Percentiles rank a stretch among this genome's conserved stretches.
Evolutionary conservation across 2,888 invertebrate genomes (phyloP).

Genomic region (Steinernema hermaphroditum): DNA sequence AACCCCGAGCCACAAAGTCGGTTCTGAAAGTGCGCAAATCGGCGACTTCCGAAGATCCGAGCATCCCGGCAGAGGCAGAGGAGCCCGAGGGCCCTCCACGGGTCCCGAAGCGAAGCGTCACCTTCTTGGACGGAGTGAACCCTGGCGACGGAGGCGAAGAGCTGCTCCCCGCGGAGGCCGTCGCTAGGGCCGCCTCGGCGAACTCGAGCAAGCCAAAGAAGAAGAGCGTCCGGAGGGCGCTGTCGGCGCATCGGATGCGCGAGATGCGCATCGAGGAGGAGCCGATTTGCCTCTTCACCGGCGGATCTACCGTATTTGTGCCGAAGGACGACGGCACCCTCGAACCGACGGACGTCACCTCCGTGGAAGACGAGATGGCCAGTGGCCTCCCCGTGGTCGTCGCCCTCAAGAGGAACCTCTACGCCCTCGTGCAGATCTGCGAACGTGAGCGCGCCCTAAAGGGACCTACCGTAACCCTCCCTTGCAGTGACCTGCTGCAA

Average conservation of each 20-base stretch:
- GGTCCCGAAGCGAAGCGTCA: slow-evolving; percentile 39
- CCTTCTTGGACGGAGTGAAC: slow-evolving; percentile 54
- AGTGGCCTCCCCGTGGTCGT: slow-evolving; percentile 34
- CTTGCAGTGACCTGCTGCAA: slow-evolving; percentile 29
- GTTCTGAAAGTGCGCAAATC: slow-evolving; percentile 2
- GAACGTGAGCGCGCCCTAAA: slow-evolving; percentile 28
- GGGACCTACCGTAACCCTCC: background rate
- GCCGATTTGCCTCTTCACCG: slow-evolving; percentile 25
- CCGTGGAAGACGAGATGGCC: slow-evolving; percentile 31
- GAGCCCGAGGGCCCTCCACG: background rate
- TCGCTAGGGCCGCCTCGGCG: background rate
- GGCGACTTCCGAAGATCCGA: background rate
- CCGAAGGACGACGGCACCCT: slow-evolving; percentile 36
- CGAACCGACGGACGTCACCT: background rate
- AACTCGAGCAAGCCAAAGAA: slow-evolving; percentile 14
- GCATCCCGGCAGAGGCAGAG: background rate
- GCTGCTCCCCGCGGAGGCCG: background rate
- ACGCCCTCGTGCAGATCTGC: slow-evolving; percentile 38
- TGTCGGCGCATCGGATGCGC: slow-evolving; percentile 32
- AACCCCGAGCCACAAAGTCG: background rate
- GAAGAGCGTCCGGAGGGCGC: slow-evolving; percentile 22
- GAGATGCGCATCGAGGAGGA: slow-evolving; percentile 37
- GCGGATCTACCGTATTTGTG: slow-evolving; percentile 31
- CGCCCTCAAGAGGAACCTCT: slow-evolving; percentile 42
- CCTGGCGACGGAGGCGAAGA: slow-evolving; percentile 49